Conservation (phyloP, 2,113 vertebrate genomes). For the Pogona vitticeps region DNA sequence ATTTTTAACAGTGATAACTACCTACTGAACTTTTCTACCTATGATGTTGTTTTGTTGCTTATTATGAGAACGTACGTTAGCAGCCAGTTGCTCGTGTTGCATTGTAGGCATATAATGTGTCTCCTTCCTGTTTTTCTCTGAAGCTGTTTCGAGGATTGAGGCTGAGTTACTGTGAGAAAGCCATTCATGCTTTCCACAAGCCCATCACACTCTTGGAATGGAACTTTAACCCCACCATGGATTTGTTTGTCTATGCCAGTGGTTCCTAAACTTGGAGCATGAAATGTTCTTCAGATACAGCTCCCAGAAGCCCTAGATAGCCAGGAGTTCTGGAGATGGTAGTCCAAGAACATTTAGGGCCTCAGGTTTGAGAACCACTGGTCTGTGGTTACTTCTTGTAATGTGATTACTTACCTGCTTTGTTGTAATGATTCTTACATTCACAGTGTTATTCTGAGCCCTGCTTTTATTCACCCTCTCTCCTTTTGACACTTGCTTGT, state of each 20-base stretch:
- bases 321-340: too few species aligned
- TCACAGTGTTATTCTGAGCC: background rate
- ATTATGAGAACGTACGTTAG: background rate
- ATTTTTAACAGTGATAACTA: background rate
- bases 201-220: background rate
- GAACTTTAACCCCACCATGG: background rate
- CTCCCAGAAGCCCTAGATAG: too few species aligned
- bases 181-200: background rate
- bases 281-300: too few species aligned
- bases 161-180: too few species aligned
- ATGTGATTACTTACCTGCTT: background rate
- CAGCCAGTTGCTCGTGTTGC: too few species aligned
- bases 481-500: background rate
- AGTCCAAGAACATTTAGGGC: too few species aligned
- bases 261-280: too few species aligned
- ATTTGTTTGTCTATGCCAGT: background rate
- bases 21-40: background rate
- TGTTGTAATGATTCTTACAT: background rate
- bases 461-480: rapidly evolving
- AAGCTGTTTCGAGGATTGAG: too few species aligned
- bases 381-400: too few species aligned
- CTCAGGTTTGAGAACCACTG: too few species aligned
- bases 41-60: background rate
- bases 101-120: background rate
- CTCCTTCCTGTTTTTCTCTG: background rate